Evolutionary conservation across 2,888 invertebrate species (phyloP), one percentile per base, ranked within the genome.

Genomic region (Chironomus tentans): DNA sequence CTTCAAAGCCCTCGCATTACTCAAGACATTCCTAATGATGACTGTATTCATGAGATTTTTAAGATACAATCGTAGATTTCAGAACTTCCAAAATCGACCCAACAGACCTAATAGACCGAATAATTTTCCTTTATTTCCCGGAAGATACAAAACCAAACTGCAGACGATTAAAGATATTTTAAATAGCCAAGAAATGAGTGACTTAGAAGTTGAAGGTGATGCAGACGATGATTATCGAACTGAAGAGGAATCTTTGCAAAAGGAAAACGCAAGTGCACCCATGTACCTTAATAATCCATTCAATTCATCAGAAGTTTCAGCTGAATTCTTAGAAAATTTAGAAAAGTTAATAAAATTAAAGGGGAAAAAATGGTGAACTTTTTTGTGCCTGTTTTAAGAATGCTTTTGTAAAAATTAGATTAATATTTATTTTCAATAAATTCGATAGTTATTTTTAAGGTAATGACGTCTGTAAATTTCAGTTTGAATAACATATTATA

Each of bases 91-190:
- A 12, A 61, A 61, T 62, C 15, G 15, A 13, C 68, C 46, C 1
- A 68, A 48, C 68, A 47, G 38, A 38, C 38, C 38, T 10, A 38
- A 38, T 10, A 38, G 38, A 38, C 38, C 38, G 10, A 38, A 28
- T n/a, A n/a, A n/a, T 24, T 38, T 72, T 46, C n/a, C 56, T 13
- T n/a, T 62, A 2, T 22, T 65, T 21, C 68, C 68, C 2, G 65
- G 21, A n/a, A 65, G 62, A 22, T 24, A 74, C 15, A 61, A 74
- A 6, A 18, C 65, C 4, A 74, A 68, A 13, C 15, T 74, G 7
- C 74, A 74, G 15, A 68, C 74, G 10, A 74, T 74, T 22, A 74
- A 74, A 13, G 74, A 74, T 22, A 74, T 74, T 24, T 13, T 74
- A 22, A 68, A 74, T 62, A 74, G 72, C 13, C 38, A 61, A 4